Percentiles rank a stretch among this genome's conserved stretches.
phyloP scores from a whole-genome alignment of 2,113 vertebrate species.

The Amazona guildingii region DNA sequence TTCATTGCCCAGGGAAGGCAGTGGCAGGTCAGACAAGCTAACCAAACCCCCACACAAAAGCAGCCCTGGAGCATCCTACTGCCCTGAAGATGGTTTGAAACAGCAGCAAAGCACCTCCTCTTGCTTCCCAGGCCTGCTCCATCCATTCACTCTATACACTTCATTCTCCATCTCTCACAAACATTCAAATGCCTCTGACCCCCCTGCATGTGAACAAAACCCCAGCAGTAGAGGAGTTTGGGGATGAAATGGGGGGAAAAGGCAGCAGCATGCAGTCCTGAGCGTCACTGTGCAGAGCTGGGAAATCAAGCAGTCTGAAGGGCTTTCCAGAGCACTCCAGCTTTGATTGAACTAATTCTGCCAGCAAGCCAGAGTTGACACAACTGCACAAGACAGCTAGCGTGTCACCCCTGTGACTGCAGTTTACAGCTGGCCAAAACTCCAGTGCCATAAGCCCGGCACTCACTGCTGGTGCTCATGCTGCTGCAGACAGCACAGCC shows the following conservation, averaged over 20 bases:
- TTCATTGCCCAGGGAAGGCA: neutral
- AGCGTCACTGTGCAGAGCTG: neutral
- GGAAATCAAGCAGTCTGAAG: neutral
- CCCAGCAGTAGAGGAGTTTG: neutral
- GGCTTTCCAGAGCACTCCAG: constrained; percentile 5
- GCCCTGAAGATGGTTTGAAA: neutral
- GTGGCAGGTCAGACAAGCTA: neutral
- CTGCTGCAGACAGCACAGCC: neutral
- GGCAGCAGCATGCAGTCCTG: neutral
- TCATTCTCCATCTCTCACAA: neutral
- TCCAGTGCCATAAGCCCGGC: neutral
- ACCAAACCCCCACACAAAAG: neutral
- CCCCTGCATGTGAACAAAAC: neutral
- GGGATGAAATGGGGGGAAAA: neutral
- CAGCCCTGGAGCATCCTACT: neutral
- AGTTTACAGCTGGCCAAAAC: neutral
- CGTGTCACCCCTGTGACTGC: neutral
- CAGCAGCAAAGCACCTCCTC: neutral
- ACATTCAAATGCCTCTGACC: neutral
- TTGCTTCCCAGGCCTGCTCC: neutral
- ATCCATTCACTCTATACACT: neutral
- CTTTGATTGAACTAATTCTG: constrained; percentile 45
- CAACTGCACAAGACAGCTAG: constrained; percentile 31
- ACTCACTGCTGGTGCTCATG: neutral
- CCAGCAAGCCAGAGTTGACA: neutral